Base-by-base conservation (phyloP, 2,113 vertebrate species). In the Urocitellus parryii region DNA sequence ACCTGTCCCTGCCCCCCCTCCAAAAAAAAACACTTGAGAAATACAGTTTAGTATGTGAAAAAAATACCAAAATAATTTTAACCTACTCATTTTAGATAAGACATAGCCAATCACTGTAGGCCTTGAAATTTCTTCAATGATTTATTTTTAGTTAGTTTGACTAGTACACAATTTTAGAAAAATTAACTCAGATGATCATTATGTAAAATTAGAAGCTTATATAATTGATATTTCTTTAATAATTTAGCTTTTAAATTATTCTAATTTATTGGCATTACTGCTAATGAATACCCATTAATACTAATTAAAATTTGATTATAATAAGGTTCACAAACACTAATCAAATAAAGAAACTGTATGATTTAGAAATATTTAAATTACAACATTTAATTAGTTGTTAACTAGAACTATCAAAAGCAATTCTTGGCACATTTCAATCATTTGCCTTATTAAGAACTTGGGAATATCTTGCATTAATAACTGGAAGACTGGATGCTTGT, bases 251-350 rank as follows among this genome's bases (percentile, higher is more conserved):
- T 91, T 25, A 0, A n/a, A 86, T 73, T 79, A 45, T n/a, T 96
- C 32, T 88, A 6, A 94, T 82, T 88, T 88, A 92, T 8, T 67
- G 20, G 16, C 25, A 86, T 56, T 88, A 53, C 3, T 70, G 5
- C 11, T 90, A 79, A 73, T 42, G 91, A 94, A 88, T 90, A 83
- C 78, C 88, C 61, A 97, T 94, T 96, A 78, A 86, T 83, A 83
- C 14, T 83, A 89, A 91, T 85, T 90, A 85, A 93, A 94, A 95
- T 17, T 78, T 94, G 39, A 45, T 45, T 91, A 73, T 83, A 65
- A 58, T 73, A 89, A 76, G 14, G 22, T 67, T 90, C 34, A 53
- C 12, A 94, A 95, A 67, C 3, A 72, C 9, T 72, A 91, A 91
- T 86, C 42, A 95, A 94, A 53, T 86, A 94, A 93, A 73, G 45